Evolutionary conservation across 2,888 invertebrate species (phyloP), one percentile per base, ranked within the genome.

Genomic region (Nemoura dubitans): DNA sequence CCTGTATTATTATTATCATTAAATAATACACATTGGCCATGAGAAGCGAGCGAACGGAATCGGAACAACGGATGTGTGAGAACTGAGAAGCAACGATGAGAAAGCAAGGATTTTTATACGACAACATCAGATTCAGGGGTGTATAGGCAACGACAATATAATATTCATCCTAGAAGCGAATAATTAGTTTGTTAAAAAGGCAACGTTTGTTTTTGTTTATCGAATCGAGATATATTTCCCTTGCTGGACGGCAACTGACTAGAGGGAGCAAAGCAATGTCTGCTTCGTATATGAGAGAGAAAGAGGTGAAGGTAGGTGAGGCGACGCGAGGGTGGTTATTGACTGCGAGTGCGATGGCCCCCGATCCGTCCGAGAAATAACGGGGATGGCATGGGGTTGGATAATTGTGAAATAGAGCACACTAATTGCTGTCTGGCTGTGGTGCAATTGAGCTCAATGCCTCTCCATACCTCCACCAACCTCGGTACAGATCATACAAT

Each of bases 361-460:
- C 59, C 59, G 59, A 21, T 21, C 21, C 59, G 59, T 59, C 59
- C 59, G 59, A 59, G 59, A 59, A 3, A 14, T 59, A 59, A 59
- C 59, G 21, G 59, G 59, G 59, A 59, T 59, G 59, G 59, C 59
- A 59, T 2, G 59, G 59, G 59, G 59, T 3, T 21, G 10, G 59
- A 14, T 59, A 59, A 59, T 59, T 59, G 59, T 59, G 59, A 59
- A 59, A 59, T 59, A 59, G 59, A 59, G 59, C 59, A 59, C 59
- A 59, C 59, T 59, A 59, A 59, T 59, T 59, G 59, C 59, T 59
- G 59, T 59, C 59, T 59, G 59, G 59, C n/a, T 59, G 59, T 59
- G 59, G 59, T 59, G 59, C 59, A 59, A 59, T 59, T 59, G 59
- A 59, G 59, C 59, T 21, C 14, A 59, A 59, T 59, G 59, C 16